Evolutionary conservation across 1,140 invertebrate genomes (phyloP), one percentile per base, ranked within the genome.

Genomic region (Chymomyza costata): DNA sequence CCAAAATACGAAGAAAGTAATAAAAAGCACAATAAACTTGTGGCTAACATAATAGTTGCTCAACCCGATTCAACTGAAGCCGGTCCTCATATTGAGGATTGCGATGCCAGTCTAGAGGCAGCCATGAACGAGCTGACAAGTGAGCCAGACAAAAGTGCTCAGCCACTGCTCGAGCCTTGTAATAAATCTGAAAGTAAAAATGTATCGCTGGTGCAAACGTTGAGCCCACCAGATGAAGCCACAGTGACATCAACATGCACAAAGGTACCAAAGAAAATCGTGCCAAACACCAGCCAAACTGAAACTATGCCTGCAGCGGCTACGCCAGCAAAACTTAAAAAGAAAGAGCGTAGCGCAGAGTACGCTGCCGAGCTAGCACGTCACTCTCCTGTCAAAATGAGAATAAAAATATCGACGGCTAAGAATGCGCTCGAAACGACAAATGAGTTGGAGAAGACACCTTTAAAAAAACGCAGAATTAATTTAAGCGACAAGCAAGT

Each of bases 11-110:
- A n/a, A n/a, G n/a, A n/a, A n/a, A n/a, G n/a, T n/a, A n/a, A n/a
- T n/a, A n/a, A n/a, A n/a, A n/a, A n/a, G n/a, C n/a, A n/a, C n/a
- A n/a, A n/a, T n/a, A n/a, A n/a, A n/a, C n/a, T n/a, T n/a, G n/a
- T n/a, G n/a, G 15, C 50, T 0, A 41, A 10, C 11, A 13, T 78
- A 6, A 50, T 78, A 30, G 80, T 67, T 31, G 71, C 63, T 2
- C 58, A 67, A 15, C 71, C 71, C 2, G 71, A 78, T 28, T 78
- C 71, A 3, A 78, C 73, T 1, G 64, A 71, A 34, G 10, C 66
- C 6, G 71, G 80, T 18, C 58, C 80, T 8, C 66, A 31, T 8
- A 69, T 73, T 10, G 51, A 60, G 7, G 70, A 65, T 2, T 1
- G 13, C 45, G 17, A 40, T 30, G 11, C 39, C 37, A 5, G 18